Percentiles rank a stretch among this genome's conserved stretches.
Conservation (phyloP, 2,113 vertebrate species). For the Cephalopholis sonnerati region DNA sequence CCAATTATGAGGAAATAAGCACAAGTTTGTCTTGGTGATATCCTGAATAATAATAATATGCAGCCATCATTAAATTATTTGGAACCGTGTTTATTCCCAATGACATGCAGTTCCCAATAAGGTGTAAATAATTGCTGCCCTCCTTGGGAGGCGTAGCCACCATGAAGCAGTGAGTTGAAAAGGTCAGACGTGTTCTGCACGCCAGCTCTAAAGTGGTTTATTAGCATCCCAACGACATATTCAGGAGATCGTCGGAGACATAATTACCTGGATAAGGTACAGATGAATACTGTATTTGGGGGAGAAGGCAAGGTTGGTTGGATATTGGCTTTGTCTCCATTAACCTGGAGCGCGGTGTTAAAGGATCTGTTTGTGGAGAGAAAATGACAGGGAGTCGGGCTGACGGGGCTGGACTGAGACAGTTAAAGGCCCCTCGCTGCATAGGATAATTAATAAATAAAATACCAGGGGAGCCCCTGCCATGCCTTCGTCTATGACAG, state of each 20-base stretch:
- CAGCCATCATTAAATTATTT: conserved; percentile 54
- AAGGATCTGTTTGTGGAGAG: conserved; percentile 93
- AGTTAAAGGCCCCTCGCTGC: conserved; percentile 94
- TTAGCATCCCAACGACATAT: conserved; percentile 82
- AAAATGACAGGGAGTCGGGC: conserved; percentile 93
- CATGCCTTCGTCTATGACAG: conserved; percentile 98
- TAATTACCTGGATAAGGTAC: conserved; percentile 79
- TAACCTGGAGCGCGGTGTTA: conserved; percentile 88
- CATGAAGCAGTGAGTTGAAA: conserved; percentile 78
- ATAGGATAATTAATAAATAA: conserved; percentile 99
- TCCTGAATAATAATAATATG: conserved; percentile 42
- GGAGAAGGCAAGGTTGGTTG: conserved; percentile 76
- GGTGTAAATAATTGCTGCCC: conserved; percentile 78
- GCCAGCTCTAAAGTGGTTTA: conserved; percentile 74
- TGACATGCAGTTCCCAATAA: conserved; percentile 51
- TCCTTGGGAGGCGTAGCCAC: conserved; percentile 60
- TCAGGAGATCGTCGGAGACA: conserved; percentile 75
- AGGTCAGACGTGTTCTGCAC: conserved; percentile 80
- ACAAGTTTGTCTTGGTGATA: conserved; percentile 36
- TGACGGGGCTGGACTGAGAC: conserved; percentile 92
- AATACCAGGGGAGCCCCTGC: conserved; percentile 96
- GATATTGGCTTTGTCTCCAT: conserved; percentile 86
- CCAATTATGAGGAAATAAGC: conserved; percentile 52
- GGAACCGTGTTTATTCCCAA: conserved; percentile 53
- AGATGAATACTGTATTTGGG: conserved; percentile 82